Evolutionary conservation across 1,140 invertebrate genomes (phyloP), one percentile per base, ranked within the genome.

Genomic region (Pinna nobilis): DNA sequence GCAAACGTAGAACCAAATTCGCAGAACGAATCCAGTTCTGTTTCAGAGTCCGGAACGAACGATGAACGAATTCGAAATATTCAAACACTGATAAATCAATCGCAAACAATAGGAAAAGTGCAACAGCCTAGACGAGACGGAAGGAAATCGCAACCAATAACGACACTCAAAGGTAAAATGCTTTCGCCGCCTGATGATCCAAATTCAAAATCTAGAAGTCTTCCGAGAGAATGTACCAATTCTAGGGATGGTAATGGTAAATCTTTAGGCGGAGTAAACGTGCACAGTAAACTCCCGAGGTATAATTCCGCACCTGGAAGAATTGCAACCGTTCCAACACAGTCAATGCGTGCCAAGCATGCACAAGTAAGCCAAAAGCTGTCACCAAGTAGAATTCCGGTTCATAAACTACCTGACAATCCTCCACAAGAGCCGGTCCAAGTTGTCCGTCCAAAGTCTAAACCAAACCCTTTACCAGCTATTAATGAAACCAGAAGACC

Each of bases 91-190:
- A 47, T 82, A 50, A 74, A 73, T 23, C 69, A 85, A 50, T 79
- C 83, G 2, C 60, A 81, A 28, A 72, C 75, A 44, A 53, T 80
- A 15, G 51, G 74, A 28, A 84, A 79, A 72, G 20, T 72, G 41
- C 78, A 79, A 39, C 80, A 83, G 13, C 13, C 44, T n/a, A 74
- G 64, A 55, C 64, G n/a, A 71, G 3, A 74, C 13, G 70, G 53
- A 6, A 75, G 85, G 50, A 87, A 87, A 77, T 73, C 81, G 9
- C 85, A 87, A 60, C 85, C 85, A 4, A 80, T 87, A 18, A 87
- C 85, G 3, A 84, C 85, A 4, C 47, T 86, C n/a, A 87, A 85
- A 70, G 72, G 77, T 11, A 80, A 80, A 53, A 68, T 69, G 32
- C 25, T 61, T 32, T 32, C 50, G 23, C 61, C 73, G n/a, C 55